Evolutionary conservation across 1,140 invertebrate genomes (phyloP).

Genomic region (Triops longicaudatus): DNA sequence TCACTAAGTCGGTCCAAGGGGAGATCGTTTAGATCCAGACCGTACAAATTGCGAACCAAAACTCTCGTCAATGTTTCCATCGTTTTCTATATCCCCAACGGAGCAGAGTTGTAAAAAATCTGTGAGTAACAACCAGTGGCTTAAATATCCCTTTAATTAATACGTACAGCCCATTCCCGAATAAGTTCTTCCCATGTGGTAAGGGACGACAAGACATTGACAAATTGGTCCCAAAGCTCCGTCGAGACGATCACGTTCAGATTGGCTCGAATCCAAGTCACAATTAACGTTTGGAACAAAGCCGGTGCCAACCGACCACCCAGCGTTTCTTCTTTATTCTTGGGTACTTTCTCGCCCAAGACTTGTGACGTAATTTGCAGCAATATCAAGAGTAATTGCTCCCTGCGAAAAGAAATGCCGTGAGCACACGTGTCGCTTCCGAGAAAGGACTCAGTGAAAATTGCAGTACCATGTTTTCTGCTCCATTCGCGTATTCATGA

Average conservation of each 20-base stretch:
- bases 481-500: slow-evolving; percentile 92
- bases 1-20: slow-evolving; percentile 76
- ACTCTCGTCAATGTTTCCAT: slow-evolving; percentile 90
- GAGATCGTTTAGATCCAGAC: slow-evolving; percentile 79
- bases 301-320: slow-evolving; percentile 78
- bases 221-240: slow-evolving; percentile 90
- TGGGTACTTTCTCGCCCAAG: slow-evolving; percentile 62
- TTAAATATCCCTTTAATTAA: neutral
- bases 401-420: slow-evolving; percentile 49
- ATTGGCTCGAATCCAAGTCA: slow-evolving; percentile 97
- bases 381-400: slow-evolving; percentile 75
- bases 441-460: neutral
- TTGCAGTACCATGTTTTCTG: slow-evolving; percentile 71
- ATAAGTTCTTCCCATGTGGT: slow-evolving; percentile 93
- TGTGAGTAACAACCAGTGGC: neutral
- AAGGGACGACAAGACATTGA: slow-evolving; percentile 73
- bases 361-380: slow-evolving; percentile 88
- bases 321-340: slow-evolving; percentile 64
- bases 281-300: slow-evolving; percentile 90
- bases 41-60: slow-evolving; percentile 84
- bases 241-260: slow-evolving; percentile 80
- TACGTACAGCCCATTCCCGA: slow-evolving; percentile 85
- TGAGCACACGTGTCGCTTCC: slow-evolving; percentile 16
- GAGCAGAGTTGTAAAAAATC: neutral
- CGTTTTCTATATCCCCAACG: slow-evolving; percentile 64